Percentiles rank a stretch among this genome's conserved stretches.
Conservation (phyloP, 2,113 vertebrate species). For the Acanthochromis polyacanthus region DNA sequence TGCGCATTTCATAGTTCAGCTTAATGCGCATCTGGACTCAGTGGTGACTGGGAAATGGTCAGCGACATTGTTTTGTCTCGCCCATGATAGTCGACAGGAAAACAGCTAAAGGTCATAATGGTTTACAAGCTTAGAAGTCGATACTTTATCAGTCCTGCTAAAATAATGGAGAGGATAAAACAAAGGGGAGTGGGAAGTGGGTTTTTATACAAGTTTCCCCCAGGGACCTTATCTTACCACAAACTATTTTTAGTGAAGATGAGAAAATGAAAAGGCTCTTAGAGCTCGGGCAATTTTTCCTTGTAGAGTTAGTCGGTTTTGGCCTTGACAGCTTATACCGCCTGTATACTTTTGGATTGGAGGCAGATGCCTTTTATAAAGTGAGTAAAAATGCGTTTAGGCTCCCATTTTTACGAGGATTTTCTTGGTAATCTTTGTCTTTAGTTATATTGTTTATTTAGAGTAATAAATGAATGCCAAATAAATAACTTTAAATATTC, state of each 20-base stretch:
- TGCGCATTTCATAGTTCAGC: constrained; percentile 18
- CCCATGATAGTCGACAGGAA: constrained; percentile 31
- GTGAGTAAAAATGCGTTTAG: background rate
- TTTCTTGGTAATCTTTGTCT: background rate
- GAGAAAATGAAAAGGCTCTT: constrained; percentile 58
- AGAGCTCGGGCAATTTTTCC: constrained; percentile 14
- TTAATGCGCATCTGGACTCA: constrained; percentile 1
- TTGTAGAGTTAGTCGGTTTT: constrained; percentile 33
- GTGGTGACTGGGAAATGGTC: constrained; percentile 28
- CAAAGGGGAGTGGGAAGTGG: constrained; percentile 39
- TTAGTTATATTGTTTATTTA: background rate
- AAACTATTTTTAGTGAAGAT: constrained; percentile 53
- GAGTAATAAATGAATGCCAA: background rate
- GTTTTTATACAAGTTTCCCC: constrained; percentile 58
- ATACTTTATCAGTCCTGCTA: constrained; percentile 60
- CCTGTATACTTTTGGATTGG: background rate
- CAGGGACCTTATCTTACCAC: constrained; percentile 62
- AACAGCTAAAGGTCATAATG: constrained; percentile 71
- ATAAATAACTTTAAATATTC: background rate
- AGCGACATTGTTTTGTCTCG: constrained; percentile 42
- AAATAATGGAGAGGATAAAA: constrained; percentile 68
- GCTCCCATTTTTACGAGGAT: background rate
- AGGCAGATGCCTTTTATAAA: background rate
- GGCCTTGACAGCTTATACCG: constrained; percentile 32
- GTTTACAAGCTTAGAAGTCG: constrained; percentile 69